These are phyloP conservation scores for Stenchaetothrips biformis DNA, from an alignment of 2,888 invertebrate species.

Conservation along the genomic window DNA sequence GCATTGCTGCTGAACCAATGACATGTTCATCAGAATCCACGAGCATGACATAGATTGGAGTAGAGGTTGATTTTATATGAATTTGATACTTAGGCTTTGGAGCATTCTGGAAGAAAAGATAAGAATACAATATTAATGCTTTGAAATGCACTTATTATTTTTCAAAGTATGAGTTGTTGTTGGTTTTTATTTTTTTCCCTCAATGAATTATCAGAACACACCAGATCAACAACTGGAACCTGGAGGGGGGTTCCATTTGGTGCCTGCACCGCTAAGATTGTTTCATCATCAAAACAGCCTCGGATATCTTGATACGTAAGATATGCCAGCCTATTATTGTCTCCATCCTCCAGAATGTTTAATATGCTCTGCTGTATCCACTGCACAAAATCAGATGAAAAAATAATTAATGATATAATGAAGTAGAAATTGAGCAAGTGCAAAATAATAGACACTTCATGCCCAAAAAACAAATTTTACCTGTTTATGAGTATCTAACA, in stretches of 20 bases:
- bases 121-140: background rate
- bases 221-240: slow-evolving; percentile 2
- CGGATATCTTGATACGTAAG: slow-evolving; percentile 8
- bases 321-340: slow-evolving; percentile 2
- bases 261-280: background rate
- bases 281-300: slow-evolving; percentile 4
- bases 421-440: background rate
- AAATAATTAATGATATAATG: background rate
- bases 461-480: slow-evolving; percentile 34
- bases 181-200: background rate
- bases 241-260: slow-evolving; percentile 1
- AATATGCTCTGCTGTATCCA: slow-evolving; percentile 14
- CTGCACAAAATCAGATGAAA: background rate
- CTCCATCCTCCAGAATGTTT: background rate
- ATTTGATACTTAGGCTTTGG: slow-evolving; percentile 3
- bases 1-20: background rate
- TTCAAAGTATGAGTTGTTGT: too few relatives aligned
- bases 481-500: slow-evolving; percentile 60
- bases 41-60: slow-evolving; percentile 4
- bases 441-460: background rate
- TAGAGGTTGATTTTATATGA: background rate
- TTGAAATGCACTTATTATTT: background rate
- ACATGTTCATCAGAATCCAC: background rate
- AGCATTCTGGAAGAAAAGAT: background rate
- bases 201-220: background rate